These are phyloP conservation scores for Rhagoletis zephyria DNA, from an alignment of 1,140 invertebrate species.

Conservation along the genomic window DNA sequence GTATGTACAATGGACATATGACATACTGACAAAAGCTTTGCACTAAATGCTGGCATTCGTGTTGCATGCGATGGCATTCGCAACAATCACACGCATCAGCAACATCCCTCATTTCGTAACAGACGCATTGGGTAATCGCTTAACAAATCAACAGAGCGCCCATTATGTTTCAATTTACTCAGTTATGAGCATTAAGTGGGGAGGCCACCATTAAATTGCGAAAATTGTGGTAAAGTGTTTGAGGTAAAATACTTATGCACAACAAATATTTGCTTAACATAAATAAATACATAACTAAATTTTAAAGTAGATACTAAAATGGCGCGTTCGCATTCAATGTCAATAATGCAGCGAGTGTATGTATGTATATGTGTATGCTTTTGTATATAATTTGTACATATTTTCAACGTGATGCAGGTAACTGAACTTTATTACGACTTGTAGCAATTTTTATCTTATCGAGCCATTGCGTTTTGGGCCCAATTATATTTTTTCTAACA, in stretches of 20 bases:
- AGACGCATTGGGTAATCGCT: conserved; percentile 24
- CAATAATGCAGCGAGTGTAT: too few relatives aligned
- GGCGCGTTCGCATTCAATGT: too few relatives aligned
- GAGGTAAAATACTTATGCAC: not conserved
- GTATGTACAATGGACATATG: not conserved
- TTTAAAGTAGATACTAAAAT: too few relatives aligned
- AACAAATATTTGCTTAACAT: not conserved
- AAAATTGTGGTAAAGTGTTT: not conserved
- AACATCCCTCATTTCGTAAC: not conserved
- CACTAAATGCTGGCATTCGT: conserved; percentile 23
- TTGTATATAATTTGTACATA: too few relatives aligned
- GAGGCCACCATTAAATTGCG: not conserved
- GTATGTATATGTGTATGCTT: too few relatives aligned
- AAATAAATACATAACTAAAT: too few relatives aligned
- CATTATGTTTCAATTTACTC: conserved; percentile 45
- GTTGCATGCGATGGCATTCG: conserved; percentile 17
- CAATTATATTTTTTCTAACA: too few relatives aligned
- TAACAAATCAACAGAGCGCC: conserved; percentile 7
- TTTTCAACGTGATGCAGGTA: too few relatives aligned
- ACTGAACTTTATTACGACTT: too few relatives aligned
- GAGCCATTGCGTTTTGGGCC: too few relatives aligned
- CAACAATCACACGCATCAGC: not conserved
- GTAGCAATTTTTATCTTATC: too few relatives aligned
- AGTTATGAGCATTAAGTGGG: conserved; percentile 10
- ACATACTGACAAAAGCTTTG: not conserved